A percentile compares a stretch with the other conserved stretches of the same genome.
Conservation (phyloP, 2,888 invertebrate genomes). For the Pediacus dermestoides region DNA sequence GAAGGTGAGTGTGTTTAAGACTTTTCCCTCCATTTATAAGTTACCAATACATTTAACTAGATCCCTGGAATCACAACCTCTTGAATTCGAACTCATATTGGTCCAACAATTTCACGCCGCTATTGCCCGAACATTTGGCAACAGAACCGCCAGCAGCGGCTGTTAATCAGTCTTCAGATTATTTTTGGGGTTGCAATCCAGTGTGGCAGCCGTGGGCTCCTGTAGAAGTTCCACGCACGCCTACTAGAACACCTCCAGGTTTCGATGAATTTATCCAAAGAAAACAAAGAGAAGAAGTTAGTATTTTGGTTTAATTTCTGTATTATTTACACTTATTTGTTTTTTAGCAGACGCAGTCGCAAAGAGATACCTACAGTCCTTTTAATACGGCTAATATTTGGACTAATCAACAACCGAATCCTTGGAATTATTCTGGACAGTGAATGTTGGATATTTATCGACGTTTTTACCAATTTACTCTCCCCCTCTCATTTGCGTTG, state of each 20-base stretch:
- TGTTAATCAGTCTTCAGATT: conserved; percentile 33
- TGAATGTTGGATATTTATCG: too few species aligned
- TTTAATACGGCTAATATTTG: conserved; percentile 48
- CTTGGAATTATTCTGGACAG: conserved; percentile 42
- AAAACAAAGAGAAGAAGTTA: conserved; percentile 25
- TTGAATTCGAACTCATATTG: conserved; percentile 30
- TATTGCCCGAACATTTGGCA: conserved; percentile 24
- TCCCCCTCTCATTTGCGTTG: too few species aligned
- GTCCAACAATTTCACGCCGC: conserved; percentile 31
- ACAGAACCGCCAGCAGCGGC: conserved; percentile 14
- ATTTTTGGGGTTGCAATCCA: conserved; percentile 48
- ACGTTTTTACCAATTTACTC: too few species aligned
- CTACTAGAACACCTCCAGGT: conserved; percentile 47
- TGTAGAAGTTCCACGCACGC: conserved; percentile 36
- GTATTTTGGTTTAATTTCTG: background rate
- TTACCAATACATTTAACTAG: conserved; percentile 23
- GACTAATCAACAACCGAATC: conserved; percentile 43
- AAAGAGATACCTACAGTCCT: conserved; percentile 44
- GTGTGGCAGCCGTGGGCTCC: conserved; percentile 49
- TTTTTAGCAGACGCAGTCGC: conserved; percentile 15
- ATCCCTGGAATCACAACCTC: conserved; percentile 36
- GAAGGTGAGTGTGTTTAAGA: conserved; percentile 16
- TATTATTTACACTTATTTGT: background rate
- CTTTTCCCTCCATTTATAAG: too few species aligned
- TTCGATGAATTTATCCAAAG: conserved; percentile 34